These are phyloP conservation scores for Uloborus plumipes DNA, from an alignment of 2,888 invertebrate genomes.

Conservation along the genomic window DNA sequence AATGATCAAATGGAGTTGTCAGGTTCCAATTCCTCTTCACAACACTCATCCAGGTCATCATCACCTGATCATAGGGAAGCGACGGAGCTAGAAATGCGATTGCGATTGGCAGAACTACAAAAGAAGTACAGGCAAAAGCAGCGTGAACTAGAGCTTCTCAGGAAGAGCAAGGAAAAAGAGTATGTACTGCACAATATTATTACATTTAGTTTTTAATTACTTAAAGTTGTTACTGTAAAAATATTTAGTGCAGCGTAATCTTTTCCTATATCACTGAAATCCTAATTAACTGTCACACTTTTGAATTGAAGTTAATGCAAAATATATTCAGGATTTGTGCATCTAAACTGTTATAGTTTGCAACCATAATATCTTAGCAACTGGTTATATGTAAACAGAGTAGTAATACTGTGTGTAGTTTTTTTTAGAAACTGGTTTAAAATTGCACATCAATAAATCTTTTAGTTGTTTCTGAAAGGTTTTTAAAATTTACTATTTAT, in stretches of 20 bases:
- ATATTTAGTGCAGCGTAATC: background rate
- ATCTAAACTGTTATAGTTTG: no score
- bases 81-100: slow-evolving; percentile 85
- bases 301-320: no score
- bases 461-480: no score
- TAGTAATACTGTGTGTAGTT: no score
- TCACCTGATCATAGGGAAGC: slow-evolving; percentile 75
- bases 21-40: slow-evolving; percentile 36
- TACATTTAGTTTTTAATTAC: background rate
- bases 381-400: no score
- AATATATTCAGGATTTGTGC: no score
- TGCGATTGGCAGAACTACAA: slow-evolving; percentile 84
- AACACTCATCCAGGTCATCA: slow-evolving; percentile 36
- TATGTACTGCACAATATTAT: slow-evolving; percentile 39
- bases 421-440: no score
- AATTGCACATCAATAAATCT: no score
- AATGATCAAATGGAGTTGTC: background rate
- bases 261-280: background rate
- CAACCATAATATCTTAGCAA: no score
- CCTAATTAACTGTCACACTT: background rate
- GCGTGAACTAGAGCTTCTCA: slow-evolving; percentile 77
- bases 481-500: no score
- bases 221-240: background rate
- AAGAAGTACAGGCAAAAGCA: slow-evolving; percentile 85
- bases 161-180: slow-evolving; percentile 69